Percentiles rank a stretch among this genome's conserved stretches.
These are phyloP conservation scores for Zaprionus inermis DNA, from an alignment of 1,140 invertebrate species.

Conservation along the genomic window DNA sequence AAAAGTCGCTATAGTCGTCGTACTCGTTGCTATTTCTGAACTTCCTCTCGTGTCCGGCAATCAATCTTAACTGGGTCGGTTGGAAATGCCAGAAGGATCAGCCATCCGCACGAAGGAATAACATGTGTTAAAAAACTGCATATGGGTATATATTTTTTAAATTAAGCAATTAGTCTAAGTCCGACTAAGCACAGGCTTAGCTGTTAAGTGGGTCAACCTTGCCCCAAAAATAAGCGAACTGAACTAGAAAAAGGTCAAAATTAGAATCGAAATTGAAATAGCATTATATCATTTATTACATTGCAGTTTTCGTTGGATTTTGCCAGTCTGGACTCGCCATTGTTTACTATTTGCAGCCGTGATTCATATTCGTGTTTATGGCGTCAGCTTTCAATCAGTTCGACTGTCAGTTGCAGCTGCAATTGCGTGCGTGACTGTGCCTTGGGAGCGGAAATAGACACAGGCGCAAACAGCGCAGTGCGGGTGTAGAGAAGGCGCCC, in stretches of 20 bases:
- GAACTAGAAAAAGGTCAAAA: background rate
- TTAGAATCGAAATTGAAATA: background rate
- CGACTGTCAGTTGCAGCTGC: slow-evolving; percentile 37
- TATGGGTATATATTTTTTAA: slow-evolving; percentile 13
- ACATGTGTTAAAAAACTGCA: background rate
- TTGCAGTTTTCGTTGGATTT: background rate
- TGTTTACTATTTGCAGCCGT: background rate
- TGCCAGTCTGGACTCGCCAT: background rate
- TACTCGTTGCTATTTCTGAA: slow-evolving; percentile 37
- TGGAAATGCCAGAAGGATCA: slow-evolving; percentile 30
- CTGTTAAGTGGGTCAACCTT: background rate
- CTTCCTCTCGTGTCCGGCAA: slow-evolving; percentile 26
- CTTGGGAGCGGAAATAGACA: slow-evolving; percentile 68
- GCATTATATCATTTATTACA: background rate
- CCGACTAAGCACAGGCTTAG: background rate
- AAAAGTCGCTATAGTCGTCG: slow-evolving; percentile 21
- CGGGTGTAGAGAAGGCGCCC: slow-evolving; percentile 33
- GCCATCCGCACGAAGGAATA: background rate
- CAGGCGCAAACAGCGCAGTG: slow-evolving; percentile 7
- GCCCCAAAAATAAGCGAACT: background rate
- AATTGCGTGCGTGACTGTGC: slow-evolving; percentile 45
- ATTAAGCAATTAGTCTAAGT: slow-evolving; percentile 22
- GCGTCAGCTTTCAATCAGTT: slow-evolving; percentile 34
- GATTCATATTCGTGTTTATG: slow-evolving; percentile 25
- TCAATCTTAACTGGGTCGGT: slow-evolving; percentile 40